These are phyloP conservation scores for Lypha dubia DNA, from an alignment of 2,888 invertebrate species.

Conservation along the genomic window DNA sequence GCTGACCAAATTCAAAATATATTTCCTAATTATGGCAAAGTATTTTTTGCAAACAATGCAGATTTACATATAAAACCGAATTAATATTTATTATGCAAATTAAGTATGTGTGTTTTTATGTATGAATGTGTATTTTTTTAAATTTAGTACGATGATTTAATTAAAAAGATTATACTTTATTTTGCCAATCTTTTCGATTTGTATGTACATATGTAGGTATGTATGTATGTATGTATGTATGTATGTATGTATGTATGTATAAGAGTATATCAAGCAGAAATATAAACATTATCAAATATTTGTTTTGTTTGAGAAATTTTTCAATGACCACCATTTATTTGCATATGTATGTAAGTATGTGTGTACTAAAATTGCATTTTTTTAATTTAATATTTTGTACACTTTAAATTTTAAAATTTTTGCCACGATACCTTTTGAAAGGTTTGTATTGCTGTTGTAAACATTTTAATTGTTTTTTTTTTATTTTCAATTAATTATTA, in stretches of 20 bases:
- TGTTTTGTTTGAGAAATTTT: background rate
- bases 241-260: background rate
- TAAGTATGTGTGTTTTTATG: too few species aligned
- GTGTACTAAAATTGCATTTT: too few species aligned
- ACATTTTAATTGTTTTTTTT: slow-evolving; percentile 36
- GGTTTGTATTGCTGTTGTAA: slow-evolving; percentile 35
- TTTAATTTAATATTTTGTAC: slow-evolving; percentile 17
- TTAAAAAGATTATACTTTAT: background rate
- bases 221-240: background rate
- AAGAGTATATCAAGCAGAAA: background rate
- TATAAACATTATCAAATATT: too few species aligned
- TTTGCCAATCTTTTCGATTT: background rate
- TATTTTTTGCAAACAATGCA: background rate
- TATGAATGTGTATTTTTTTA: too few species aligned
- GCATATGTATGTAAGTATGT: too few species aligned
- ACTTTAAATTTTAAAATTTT: background rate
- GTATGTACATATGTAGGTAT: background rate
- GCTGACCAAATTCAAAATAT: background rate
- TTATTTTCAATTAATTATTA: slow-evolving; percentile 15
- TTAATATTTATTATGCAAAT: background rate
- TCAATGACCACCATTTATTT: too few species aligned
- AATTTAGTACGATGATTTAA: background rate
- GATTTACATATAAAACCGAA: background rate
- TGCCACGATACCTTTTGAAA: slow-evolving; percentile 39
- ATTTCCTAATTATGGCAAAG: background rate